Evolutionary conservation across 2,888 invertebrate species (phyloP), one percentile per base, ranked within the genome.

Genomic region (Meloe dianella): DNA sequence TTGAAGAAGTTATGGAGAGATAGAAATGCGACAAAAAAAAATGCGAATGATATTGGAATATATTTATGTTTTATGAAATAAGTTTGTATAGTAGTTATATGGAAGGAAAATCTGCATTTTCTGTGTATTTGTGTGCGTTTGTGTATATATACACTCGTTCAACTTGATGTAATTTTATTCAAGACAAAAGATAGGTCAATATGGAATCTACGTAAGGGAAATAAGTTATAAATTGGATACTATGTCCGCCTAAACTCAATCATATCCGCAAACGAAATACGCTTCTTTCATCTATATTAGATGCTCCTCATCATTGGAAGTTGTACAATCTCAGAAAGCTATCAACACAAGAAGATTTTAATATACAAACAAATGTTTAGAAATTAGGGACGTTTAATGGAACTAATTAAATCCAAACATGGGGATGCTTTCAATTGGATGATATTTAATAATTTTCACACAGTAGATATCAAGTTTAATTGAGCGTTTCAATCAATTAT

Each of bases 191-290:
- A 71, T 67, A 71, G 76, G 75, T 78, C 78, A 77, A 77, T 78
- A 78, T 76, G 75, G 75, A 77, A 76, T 76, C 75, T 75, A 77
- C 75, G 75, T 75, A 73, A 75, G 75, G 75, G 74, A 78, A 77
- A 79, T 79, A 79, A 79, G 75, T 77, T 77, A 69, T 70, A 78
- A 79, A 79, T 79, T 78, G 79, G 78, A 78, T 78, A 72, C 73
- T 73, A 73, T 72, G 74, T 73, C 75, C 74, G 75, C 69, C 72
- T 71, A 75, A 72, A 73, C 70, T 71, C 51, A 51, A 51, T 51
- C 51, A 51, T 51, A 1, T 51, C 51, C 12, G 14, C 51, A 51
- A 51, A 51, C 51, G 12, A 51, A 22, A 22, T 51, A 10, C 51
- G 12, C 51, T 24, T 10, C 51, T 51, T 51, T 51, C 51, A 51